Evolutionary conservation across 2,888 invertebrate species (phyloP), one percentile per base, ranked within the genome.

Genomic region (Drosophila engyochracea): DNA sequence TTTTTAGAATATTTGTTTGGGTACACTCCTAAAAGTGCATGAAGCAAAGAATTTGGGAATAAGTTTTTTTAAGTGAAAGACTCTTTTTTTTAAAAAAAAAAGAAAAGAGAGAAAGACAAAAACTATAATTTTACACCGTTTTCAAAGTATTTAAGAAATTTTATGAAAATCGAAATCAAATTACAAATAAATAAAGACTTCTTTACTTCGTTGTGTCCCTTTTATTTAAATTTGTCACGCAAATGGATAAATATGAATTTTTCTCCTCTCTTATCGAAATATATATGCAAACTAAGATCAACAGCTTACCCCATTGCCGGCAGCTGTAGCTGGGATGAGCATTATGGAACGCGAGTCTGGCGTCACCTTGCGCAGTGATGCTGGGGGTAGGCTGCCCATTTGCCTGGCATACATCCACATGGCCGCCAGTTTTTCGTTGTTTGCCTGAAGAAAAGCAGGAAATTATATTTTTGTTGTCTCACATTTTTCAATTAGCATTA

Each of bases 321-420:
- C 87, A 37, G 83, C 73, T 9, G 91, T 86, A 28, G 93, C 92
- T 60, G 93, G 93, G 69, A 93, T 93, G 4, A 93, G 82, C 88
- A 93, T 91, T 14, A 93, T 88, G 30, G 91, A 91, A 35, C 92
- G 85, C 16, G 79, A 66, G 12, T 76, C 82, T 25, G 79, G 79
- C 41, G 82, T 84, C 61, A 83, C 68, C 65, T 90, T 81, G 16
- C 85, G 70, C 35, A 81, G 65, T 35, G 85, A 63, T 16, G 84
- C 70, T 10, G 87, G 78, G 16, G 84, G 76, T 47, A 89, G 65
- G 41, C 71, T 83, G 22, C 90, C 87, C 74, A 89, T 89, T 44
- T 92, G 92, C 2, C 89, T 64, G 54, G 91, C 86, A 78, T 91
- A 91, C 92, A 92, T 92, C 93, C 92, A 92, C 85, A 92, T 85